Conservation (phyloP, 2,888 invertebrate genomes). For the Lepetodrilus schrolli region DNA sequence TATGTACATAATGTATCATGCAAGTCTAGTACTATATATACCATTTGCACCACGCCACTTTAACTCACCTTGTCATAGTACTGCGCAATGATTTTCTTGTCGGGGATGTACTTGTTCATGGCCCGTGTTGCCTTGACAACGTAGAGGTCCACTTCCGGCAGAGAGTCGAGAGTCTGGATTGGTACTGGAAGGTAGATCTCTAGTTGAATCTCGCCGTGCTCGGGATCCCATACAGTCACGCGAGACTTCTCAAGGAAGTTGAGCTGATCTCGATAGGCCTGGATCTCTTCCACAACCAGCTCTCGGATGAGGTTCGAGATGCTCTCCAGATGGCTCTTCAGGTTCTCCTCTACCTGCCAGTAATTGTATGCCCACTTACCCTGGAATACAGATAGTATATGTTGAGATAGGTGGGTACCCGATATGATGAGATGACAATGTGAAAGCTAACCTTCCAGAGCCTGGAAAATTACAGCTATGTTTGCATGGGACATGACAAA, state of each 20-base stretch:
- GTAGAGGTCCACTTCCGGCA: constrained; percentile 46
- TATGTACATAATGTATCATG: too few species aligned
- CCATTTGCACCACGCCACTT: too few species aligned
- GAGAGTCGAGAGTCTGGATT: constrained; percentile 50
- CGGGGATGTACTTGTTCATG: constrained; percentile 40
- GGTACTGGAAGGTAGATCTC: constrained; percentile 61
- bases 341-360: constrained; percentile 54
- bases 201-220: constrained; percentile 65
- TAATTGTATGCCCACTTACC: constrained; percentile 57
- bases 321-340: constrained; percentile 39
- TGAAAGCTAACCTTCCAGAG: too few species aligned
- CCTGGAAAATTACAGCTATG: neutral
- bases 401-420: neutral
- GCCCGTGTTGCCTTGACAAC: constrained; percentile 36
- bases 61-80: neutral
- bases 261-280: constrained; percentile 33
- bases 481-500: too few species aligned
- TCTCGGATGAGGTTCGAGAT: constrained; percentile 37
- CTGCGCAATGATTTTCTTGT: constrained; percentile 21
- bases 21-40: too few species aligned
- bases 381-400: constrained; percentile 39
- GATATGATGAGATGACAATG: too few species aligned
- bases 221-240: constrained; percentile 62
- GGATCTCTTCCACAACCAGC: constrained; percentile 46
- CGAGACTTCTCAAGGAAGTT: neutral